A percentile compares a stretch with the other conserved stretches of the same genome.
These are phyloP conservation scores for Micronycteris hirsuta DNA, from an alignment of 2,113 vertebrate genomes.

Conservation along the genomic window DNA sequence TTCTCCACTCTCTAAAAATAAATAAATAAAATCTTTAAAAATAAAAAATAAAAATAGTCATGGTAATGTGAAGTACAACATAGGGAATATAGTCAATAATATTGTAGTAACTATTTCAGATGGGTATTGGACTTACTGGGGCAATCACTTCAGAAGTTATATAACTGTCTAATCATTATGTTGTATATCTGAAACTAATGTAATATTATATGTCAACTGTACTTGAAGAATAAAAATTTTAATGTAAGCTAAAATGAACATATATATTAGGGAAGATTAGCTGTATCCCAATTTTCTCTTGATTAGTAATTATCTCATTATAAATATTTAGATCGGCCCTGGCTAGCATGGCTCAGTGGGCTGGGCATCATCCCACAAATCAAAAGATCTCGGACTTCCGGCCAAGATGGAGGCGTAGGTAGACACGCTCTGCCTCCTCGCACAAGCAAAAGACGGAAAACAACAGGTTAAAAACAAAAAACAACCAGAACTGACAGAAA, in stretches of 20 bases:
- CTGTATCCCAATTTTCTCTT: conserved; percentile 1
- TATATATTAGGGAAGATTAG: not conserved
- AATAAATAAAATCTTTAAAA: no score
- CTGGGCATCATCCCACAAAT: no score
- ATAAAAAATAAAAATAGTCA: not conserved
- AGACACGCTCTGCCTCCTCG: no score
- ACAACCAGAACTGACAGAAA: no score
- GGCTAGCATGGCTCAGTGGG: no score
- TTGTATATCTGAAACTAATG: not conserved
- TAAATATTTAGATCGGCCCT: no score
- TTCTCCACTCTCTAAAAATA: no score
- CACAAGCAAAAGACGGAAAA: no score
- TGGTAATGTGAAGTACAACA: not conserved
- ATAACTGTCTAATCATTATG: not conserved
- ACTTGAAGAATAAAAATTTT: not conserved
- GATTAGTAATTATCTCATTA: not conserved
- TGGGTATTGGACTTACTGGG: not conserved
- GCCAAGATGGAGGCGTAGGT: no score
- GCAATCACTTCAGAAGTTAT: not conserved
- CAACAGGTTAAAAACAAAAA: no score
- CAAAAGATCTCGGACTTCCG: no score
- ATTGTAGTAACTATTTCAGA: not conserved
- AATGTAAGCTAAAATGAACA: not conserved
- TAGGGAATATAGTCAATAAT: not conserved
- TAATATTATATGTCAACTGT: not conserved